Evolutionary conservation across 2,888 invertebrate species (phyloP).

Genomic region (Protophormia terraenovae): DNA sequence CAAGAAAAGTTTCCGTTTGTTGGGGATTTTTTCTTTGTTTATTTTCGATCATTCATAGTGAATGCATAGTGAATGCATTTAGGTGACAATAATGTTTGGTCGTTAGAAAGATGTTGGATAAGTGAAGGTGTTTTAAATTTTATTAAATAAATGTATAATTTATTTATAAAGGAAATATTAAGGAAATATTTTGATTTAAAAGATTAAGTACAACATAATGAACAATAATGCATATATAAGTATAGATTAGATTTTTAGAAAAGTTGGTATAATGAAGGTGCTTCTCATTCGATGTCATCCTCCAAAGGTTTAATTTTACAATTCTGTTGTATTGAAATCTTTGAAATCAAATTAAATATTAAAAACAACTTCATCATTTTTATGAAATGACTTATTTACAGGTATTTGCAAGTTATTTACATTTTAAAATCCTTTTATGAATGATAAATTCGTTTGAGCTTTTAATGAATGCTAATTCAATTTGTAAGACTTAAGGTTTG

Average conservation of each 20-base stretch:
- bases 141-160: too few species aligned
- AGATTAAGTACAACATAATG: too few species aligned
- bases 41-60: not conserved
- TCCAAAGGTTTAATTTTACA: too few species aligned
- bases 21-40: slow-evolving; percentile 9
- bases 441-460: slow-evolving; percentile 60
- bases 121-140: not conserved
- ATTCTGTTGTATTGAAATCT: too few species aligned
- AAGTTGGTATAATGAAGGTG: too few species aligned
- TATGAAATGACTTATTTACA: slow-evolving; percentile 34
- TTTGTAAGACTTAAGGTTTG: slow-evolving; percentile 66
- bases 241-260: too few species aligned
- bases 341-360: too few species aligned
- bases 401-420: slow-evolving; percentile 54
- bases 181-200: too few species aligned
- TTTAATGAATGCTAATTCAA: slow-evolving; percentile 64
- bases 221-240: too few species aligned
- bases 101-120: not conserved
- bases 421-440: slow-evolving; percentile 58
- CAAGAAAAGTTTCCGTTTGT: slow-evolving; percentile 35
- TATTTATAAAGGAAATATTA: too few species aligned
- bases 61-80: slow-evolving; percentile 41
- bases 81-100: slow-evolving; percentile 53
- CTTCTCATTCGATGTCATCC: too few species aligned
- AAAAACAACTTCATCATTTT: too few species aligned